Evolutionary conservation across 2,888 invertebrate genomes (phyloP).

Genomic region (Drosophila macrothrix): DNA sequence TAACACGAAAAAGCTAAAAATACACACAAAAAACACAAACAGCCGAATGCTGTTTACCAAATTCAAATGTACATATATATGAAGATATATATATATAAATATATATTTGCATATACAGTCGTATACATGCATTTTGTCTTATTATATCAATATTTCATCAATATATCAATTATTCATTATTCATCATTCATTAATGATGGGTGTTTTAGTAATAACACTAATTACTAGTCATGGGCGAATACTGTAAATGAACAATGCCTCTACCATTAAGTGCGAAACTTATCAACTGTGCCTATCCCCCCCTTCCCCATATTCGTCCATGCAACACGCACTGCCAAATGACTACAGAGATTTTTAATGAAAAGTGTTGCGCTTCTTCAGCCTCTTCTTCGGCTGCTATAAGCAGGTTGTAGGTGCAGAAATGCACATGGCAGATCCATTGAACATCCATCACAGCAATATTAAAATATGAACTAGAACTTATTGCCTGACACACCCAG

Average conservation of each 20-base stretch:
- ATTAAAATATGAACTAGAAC: constrained; percentile 78
- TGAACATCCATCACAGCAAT: constrained; percentile 66
- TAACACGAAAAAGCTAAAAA: constrained; percentile 47
- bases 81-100: background rate
- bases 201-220: background rate
- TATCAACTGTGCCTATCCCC: constrained; percentile 44
- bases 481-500: constrained; percentile 60
- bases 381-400: background rate
- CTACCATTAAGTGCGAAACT: constrained; percentile 18
- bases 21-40: constrained; percentile 14
- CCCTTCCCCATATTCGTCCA: accelerated
- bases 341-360: constrained; percentile 70
- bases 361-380: constrained; percentile 52
- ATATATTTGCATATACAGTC: no score
- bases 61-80: constrained; percentile 11
- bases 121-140: background rate
- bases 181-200: background rate
- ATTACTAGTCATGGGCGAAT: background rate
- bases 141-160: no score
- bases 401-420: constrained; percentile 1
- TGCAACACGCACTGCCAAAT: constrained; percentile 54
- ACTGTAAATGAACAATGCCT: background rate
- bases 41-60: constrained; percentile 51
- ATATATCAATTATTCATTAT: background rate
- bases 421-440: constrained; percentile 20